These are phyloP conservation scores for Amblyopsis rosae DNA, from an alignment of 2,113 vertebrate species.

Conservation along the genomic window DNA sequence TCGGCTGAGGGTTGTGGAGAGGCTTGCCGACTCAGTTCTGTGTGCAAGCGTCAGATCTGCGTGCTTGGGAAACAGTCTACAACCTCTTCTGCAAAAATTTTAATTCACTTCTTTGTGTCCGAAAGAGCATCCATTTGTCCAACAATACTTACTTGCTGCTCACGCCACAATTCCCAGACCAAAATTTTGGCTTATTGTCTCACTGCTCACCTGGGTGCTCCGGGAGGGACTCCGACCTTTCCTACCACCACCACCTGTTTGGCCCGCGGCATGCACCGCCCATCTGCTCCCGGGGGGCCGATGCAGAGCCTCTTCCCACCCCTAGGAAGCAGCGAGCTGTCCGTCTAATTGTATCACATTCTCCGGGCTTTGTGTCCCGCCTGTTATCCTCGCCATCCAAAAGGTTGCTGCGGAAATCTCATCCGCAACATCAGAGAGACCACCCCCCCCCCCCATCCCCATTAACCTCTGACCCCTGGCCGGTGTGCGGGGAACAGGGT, in stretches of 20 bases:
- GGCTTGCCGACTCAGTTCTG: conserved; percentile 25
- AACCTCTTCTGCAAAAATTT: conserved; percentile 68
- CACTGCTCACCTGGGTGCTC: conserved; percentile 62
- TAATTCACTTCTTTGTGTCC: conserved; percentile 56
- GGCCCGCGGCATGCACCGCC: conserved; percentile 74
- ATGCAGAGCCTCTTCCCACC: conserved; percentile 72
- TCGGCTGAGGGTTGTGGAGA: conserved; percentile 36
- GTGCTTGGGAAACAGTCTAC: conserved; percentile 50
- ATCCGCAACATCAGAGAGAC: conserved; percentile 88
- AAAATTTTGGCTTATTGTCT: conserved; percentile 44
- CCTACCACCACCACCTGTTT: conserved; percentile 56
- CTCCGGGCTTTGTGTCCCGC: conserved; percentile 87
- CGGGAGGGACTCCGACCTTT: conserved; percentile 53
- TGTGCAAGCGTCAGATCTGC: conserved; percentile 18
- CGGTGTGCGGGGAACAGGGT: conserved; percentile 85
- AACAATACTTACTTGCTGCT: conserved; percentile 66
- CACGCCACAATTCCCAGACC: conserved; percentile 34
- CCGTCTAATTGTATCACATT: conserved; percentile 95
- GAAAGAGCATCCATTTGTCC: conserved; percentile 56
- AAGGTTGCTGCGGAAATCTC: conserved; percentile 92
- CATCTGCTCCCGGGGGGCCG: conserved; percentile 77
- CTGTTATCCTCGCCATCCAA: conserved; percentile 76
- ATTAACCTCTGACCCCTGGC: conserved; percentile 92
- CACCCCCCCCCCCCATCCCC: conserved; percentile 56
- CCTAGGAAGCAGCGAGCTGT: conserved; percentile 80